These are phyloP conservation scores for Daptonema setosum DNA, from an alignment of 2,888 invertebrate genomes.

Conservation along the genomic window DNA sequence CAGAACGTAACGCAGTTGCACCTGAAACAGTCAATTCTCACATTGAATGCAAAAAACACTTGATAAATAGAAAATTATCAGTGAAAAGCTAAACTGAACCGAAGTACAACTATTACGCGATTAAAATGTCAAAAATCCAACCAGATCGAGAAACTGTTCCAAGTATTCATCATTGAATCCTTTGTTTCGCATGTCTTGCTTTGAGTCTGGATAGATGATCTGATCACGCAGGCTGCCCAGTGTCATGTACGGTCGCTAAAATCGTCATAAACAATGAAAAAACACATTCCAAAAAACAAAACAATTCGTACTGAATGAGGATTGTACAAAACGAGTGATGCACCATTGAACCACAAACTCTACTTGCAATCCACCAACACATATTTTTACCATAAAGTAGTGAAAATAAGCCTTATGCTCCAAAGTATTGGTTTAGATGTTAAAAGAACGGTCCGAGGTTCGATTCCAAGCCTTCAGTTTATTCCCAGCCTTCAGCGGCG, in stretches of 20 bases:
- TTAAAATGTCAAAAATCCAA: conserved; percentile 10
- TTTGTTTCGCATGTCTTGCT: conserved; percentile 49
- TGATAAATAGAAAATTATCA: background rate
- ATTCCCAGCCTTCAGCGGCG: too few relatives aligned
- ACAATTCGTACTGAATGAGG: too few relatives aligned
- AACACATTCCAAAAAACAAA: background rate
- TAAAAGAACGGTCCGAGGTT: too few relatives aligned
- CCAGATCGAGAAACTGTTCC: conserved; percentile 45
- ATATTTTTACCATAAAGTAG: too few relatives aligned
- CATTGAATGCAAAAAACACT: background rate
- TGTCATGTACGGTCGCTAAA: conserved; percentile 86
- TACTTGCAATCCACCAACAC: too few relatives aligned
- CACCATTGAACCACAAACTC: too few relatives aligned
- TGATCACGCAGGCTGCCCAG: conserved; percentile 78
- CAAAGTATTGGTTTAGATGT: too few relatives aligned
- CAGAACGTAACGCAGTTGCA: conserved; percentile 60
- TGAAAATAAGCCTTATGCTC: too few relatives aligned
- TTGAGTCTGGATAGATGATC: conserved; percentile 72
- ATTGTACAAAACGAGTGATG: too few relatives aligned
- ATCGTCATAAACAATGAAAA: background rate
- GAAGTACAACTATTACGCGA: background rate
- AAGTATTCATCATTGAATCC: conserved; percentile 59
- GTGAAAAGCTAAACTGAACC: background rate
- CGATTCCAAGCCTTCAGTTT: too few relatives aligned
- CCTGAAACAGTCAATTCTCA: conserved; percentile 26